Conservation (phyloP, 2,888 invertebrate species). For the Criorhina ranunculi region DNA sequence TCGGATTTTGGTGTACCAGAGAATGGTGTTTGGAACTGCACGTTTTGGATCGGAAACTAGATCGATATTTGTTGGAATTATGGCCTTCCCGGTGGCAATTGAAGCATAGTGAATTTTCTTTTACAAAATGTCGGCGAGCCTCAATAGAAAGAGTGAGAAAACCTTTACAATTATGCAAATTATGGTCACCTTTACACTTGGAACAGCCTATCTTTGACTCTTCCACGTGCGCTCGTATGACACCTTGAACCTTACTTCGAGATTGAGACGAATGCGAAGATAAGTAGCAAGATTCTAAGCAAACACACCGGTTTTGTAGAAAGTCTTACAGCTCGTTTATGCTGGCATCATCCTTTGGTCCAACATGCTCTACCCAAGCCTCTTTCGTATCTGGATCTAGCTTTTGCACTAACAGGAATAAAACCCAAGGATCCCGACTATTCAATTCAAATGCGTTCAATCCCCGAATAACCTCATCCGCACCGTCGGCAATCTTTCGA, state of each 20-base stretch:
- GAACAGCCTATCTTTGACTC: not conserved
- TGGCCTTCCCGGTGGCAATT: slow-evolving; percentile 2
- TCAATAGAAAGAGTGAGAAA: not conserved
- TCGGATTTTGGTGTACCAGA: not conserved
- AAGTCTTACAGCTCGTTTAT: not conserved
- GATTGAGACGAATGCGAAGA: not conserved
- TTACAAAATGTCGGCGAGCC: not conserved
- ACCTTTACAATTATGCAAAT: not conserved
- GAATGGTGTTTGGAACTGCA: not conserved
- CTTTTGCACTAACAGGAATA: not conserved
- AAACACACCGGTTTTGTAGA: too few species aligned
- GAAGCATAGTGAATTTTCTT: not conserved
- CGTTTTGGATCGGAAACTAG: not conserved
- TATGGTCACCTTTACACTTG: slow-evolving; percentile 1
- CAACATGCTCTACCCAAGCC: slow-evolving; percentile 7
- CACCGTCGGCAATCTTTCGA: slow-evolving; percentile 53
- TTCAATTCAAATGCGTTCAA: slow-evolving; percentile 32
- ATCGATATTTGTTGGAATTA: not conserved
- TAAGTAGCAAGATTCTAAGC: not conserved
- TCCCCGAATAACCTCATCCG: slow-evolving; percentile 52
- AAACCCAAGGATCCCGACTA: slow-evolving; percentile 51
- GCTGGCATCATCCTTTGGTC: not conserved
- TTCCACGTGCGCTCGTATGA: not conserved
- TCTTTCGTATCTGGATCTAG: slow-evolving; percentile 10
- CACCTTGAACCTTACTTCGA: not conserved